Base-by-base conservation (phyloP, 2,888 invertebrate species). In the Doris montereyensis region DNA sequence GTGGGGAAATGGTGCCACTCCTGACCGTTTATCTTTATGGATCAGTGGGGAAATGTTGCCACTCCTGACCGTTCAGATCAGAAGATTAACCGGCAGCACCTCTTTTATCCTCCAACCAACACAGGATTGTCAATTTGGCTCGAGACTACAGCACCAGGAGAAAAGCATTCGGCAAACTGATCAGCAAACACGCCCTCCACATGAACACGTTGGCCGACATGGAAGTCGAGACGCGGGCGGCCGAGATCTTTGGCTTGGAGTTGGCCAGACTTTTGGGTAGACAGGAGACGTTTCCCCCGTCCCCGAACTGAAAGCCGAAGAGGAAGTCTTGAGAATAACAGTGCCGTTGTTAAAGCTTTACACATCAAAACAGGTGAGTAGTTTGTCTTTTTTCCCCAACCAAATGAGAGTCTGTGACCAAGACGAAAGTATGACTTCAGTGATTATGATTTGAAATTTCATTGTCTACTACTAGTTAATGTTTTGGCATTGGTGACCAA, bases 281-380 rank as follows among this genome's bases (percentile, higher is more conserved):
- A 65, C 87, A 91, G 78, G 93, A 91, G 78, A 76, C 76, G 10
- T 41, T 17, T 41, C 5, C 8, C 52, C 21, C 52, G 8, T 32
- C 67, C 0, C 76, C 52, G 81, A 83, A 35, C 91, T 91, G 13
- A 87, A 88, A n/a, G 89, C 89, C 21, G 93, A 93, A 35, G 81
- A 85, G 24, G 86, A 90, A 30, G 82, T 93, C 75, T 86, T 93
- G 8, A 89, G 93, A 4, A 83, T 93, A 17, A 83, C 93, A 78
- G 93, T 92, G n/a, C 93, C 93, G 1, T 84, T 93, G 1, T 85
- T 91, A 17, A 94, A 93, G 86, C 88, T 93, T 24, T 93, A 93
- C 87, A 93, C 93, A 32, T 93, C 92, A 2, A 93, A 94, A 87
- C 91, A 92, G 89, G 92, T 92, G 74, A 72, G 73, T 28, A 2